phyloP scores from a whole-genome alignment of 2,797 vertebrate species.

The Cuniculus paca region DNA sequence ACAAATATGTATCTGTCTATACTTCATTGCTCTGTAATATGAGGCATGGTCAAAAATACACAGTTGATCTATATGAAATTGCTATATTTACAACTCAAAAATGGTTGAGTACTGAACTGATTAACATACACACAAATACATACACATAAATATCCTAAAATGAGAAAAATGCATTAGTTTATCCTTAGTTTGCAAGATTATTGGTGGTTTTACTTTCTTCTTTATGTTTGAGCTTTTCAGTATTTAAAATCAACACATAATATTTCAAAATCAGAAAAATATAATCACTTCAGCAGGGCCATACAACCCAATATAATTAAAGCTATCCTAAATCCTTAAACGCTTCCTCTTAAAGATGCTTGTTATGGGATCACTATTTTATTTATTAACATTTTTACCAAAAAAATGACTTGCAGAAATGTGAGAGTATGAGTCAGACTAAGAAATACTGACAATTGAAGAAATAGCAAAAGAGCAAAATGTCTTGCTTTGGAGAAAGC shows the following conservation, averaged over 20 bases:
- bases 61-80: neutral
- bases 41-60: neutral
- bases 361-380: neutral
- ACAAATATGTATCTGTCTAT: neutral
- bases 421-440: neutral
- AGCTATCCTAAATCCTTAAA: neutral
- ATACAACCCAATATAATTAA: constrained; percentile 29
- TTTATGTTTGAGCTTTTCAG: neutral
- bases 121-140: neutral
- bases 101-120: neutral
- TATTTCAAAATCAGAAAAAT: neutral
- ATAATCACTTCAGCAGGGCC: neutral
- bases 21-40: neutral
- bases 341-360: neutral
- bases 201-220: neutral
- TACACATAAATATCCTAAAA: neutral
- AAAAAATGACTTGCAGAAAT: neutral
- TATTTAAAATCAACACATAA: neutral
- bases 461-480: neutral
- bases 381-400: constrained; percentile 37
- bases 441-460: neutral
- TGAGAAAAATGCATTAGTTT: neutral
- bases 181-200: neutral
- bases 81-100: neutral
- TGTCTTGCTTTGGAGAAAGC: neutral